Percentiles rank a stretch among this genome's conserved stretches.
Evolutionary conservation across 2,113 vertebrate genomes (phyloP).

Genomic region (Motacilla alba): DNA sequence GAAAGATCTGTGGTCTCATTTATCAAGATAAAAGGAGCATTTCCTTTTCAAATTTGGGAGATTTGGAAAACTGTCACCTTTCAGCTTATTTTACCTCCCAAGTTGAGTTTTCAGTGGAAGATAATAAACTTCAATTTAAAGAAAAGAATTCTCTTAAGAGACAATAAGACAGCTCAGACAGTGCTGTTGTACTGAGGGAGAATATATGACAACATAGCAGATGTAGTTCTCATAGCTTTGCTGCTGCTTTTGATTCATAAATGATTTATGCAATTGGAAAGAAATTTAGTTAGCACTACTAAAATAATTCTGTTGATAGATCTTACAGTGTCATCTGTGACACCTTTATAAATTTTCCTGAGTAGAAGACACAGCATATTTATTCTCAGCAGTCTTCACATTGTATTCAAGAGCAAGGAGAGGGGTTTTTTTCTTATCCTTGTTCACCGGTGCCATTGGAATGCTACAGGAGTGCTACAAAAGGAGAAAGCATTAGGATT

Average conservation of each 20-base stretch:
- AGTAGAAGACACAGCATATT: neutral
- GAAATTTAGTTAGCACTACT: constrained; percentile 73
- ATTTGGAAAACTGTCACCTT: neutral
- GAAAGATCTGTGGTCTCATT: neutral
- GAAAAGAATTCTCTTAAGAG: neutral
- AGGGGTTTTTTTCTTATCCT: neutral
- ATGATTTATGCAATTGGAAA: constrained; percentile 76
- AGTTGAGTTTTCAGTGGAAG: neutral
- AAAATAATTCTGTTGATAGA: neutral
- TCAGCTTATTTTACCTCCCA: neutral
- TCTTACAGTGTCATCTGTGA: neutral
- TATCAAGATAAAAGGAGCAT: neutral
- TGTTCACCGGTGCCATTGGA: neutral
- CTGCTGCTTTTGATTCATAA: constrained; percentile 72
- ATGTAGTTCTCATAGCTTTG: constrained; percentile 64
- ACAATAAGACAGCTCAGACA: neutral
- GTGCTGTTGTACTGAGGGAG: constrained; percentile 54
- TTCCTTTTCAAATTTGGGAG: neutral
- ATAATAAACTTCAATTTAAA: neutral
- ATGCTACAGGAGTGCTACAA: neutral
- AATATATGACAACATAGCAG: constrained; percentile 64
- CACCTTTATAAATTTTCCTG: neutral
- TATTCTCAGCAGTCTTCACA: neutral
- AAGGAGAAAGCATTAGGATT: neutral
- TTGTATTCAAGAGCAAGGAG: neutral